A percentile compares a stretch with the other conserved stretches of the same genome.
Evolutionary conservation across 1,140 invertebrate species (phyloP).

Genomic region (Liolophura sinensis): DNA sequence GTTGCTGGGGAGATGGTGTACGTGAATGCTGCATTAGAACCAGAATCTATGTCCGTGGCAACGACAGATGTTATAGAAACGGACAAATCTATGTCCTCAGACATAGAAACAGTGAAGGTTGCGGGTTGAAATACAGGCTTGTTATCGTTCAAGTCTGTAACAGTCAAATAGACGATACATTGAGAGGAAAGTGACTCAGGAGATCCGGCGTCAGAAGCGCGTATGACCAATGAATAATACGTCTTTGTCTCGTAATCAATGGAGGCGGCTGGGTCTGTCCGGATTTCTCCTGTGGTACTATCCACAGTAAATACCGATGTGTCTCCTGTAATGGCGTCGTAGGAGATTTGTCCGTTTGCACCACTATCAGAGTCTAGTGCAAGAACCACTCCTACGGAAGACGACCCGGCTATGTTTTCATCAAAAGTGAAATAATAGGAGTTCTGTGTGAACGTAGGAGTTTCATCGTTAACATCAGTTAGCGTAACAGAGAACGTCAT

Average conservation of each 20-base stretch:
- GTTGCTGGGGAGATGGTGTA: conserved; percentile 13
- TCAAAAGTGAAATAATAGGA: conserved; percentile 23
- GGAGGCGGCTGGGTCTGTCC: not conserved
- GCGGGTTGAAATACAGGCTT: conserved; percentile 11
- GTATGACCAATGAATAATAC: conserved; percentile 17
- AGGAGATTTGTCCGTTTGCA: not conserved
- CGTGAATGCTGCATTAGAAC: conserved; percentile 6
- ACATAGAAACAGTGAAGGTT: conserved; percentile 12
- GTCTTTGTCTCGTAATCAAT: conserved; percentile 19
- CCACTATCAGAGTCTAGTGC: conserved; percentile 2
- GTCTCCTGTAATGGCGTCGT: not conserved
- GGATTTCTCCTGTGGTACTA: too few species aligned
- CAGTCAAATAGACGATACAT: too few species aligned
- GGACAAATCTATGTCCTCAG: conserved; percentile 8
- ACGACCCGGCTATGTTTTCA: conserved; percentile 17
- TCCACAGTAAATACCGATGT: too few species aligned
- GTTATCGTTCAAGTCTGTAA: not conserved
- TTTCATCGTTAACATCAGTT: conserved; percentile 89
- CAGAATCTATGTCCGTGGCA: conserved; percentile 17
- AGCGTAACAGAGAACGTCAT: conserved; percentile 29
- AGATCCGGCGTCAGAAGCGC: conserved; percentile 16
- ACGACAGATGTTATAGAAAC: conserved; percentile 8
- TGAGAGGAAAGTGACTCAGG: too few species aligned
- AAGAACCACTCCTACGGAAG: not conserved
- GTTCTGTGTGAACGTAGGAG: conserved; percentile 72